Percentiles rank a stretch among this genome's conserved stretches.
Conservation (phyloP, 1,140 invertebrate genomes). For the Drosophila nebulosa region DNA sequence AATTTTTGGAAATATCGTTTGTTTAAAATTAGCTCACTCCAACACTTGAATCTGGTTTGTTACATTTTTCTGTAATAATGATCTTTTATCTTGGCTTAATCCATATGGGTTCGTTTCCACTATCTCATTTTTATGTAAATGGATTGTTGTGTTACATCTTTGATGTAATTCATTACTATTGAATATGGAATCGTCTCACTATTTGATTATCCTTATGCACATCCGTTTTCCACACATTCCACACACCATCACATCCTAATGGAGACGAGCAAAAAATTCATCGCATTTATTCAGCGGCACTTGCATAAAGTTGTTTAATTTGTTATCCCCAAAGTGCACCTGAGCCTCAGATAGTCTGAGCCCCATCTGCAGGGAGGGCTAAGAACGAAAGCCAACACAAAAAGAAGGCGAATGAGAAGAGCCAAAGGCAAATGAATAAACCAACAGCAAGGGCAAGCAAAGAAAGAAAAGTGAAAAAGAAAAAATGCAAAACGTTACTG, state of each 20-base stretch:
- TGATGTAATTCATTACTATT: background rate
- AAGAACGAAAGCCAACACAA: conserved; percentile 12
- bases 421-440: conserved; percentile 69
- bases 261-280: conserved; percentile 21
- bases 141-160: background rate
- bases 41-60: too few species aligned
- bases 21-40: too few species aligned
- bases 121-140: background rate
- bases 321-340: conserved; percentile 75
- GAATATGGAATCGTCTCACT: background rate
- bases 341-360: conserved; percentile 39
- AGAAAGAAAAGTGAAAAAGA: conserved; percentile 35
- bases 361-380: background rate
- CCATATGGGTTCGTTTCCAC: background rate
- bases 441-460: conserved; percentile 41
- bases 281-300: conserved; percentile 42
- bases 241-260: background rate
- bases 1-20: too few species aligned
- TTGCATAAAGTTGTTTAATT: conserved; percentile 76
- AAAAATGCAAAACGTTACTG: conserved; percentile 69
- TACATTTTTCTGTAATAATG: too few species aligned
- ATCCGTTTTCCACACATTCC: background rate
- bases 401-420: conserved; percentile 9
- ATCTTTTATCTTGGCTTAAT: background rate
- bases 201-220: background rate